Evolutionary conservation across 2,888 invertebrate species (phyloP).

Genomic region (Baronia brevicornis): DNA sequence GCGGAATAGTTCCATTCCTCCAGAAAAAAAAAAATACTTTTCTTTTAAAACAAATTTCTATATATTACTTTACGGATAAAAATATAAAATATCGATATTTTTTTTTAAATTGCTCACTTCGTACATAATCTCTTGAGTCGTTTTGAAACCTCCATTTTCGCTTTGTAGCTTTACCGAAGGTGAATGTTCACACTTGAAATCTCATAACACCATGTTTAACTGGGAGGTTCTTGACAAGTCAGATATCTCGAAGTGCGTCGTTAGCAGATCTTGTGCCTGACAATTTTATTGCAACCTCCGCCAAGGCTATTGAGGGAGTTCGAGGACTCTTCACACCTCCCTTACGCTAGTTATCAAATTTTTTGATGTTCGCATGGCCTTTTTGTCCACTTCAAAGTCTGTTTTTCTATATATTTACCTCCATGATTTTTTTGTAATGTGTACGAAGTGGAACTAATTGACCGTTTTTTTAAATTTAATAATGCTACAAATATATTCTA

Average conservation of each 20-base stretch:
- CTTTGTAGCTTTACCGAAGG: too few relatives aligned
- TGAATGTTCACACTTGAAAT: constrained; percentile 10
- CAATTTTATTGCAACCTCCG: constrained; percentile 59
- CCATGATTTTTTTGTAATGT: constrained; percentile 23
- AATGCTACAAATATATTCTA: too few relatives aligned
- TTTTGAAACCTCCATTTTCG: too few relatives aligned
- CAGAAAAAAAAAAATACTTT: too few relatives aligned
- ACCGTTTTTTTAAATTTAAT: too few relatives aligned
- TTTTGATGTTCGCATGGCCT: constrained; percentile 59
- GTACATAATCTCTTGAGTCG: too few relatives aligned
- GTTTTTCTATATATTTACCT: constrained; percentile 34
- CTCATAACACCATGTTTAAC: constrained; percentile 29
- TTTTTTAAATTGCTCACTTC: too few relatives aligned
- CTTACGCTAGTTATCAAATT: constrained; percentile 68
- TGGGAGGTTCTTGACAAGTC: constrained; percentile 28
- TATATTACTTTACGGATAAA: too few relatives aligned
- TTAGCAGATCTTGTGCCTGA: constrained; percentile 58
- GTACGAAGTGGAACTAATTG: too few relatives aligned
- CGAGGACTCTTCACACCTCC: constrained; percentile 52
- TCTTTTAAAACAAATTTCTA: too few relatives aligned
- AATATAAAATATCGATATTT: too few relatives aligned
- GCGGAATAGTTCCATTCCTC: too few relatives aligned
- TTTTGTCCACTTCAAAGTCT: constrained; percentile 37
- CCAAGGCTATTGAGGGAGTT: constrained; percentile 45
- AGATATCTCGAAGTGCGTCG: constrained; percentile 53